Conservation (phyloP, 1,140 invertebrate genomes). For the Dryas iulia region DNA sequence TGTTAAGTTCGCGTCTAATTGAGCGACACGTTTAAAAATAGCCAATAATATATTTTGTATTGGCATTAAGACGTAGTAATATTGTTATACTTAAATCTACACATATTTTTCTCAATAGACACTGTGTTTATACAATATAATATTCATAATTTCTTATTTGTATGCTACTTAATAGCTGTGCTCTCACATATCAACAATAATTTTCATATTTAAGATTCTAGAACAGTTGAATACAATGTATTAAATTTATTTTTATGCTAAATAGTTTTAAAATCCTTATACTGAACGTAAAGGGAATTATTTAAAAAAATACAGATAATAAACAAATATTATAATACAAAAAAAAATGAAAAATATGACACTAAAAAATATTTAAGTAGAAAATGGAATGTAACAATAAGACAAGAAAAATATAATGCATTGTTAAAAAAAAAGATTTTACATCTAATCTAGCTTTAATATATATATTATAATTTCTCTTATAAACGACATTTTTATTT, state of each 20-base stretch:
- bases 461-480: slow-evolving; percentile 17
- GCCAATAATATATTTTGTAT: not conserved
- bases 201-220: not conserved
- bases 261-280: too few species aligned
- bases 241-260: not conserved
- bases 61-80: not conserved
- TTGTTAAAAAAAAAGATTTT: not conserved
- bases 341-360: too few species aligned
- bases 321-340: not conserved
- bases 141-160: not conserved
- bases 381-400: not conserved
- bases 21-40: not conserved
- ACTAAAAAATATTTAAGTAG: not conserved
- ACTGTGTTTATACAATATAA: not conserved
- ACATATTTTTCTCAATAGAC: not conserved
- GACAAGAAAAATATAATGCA: slow-evolving; percentile 3
- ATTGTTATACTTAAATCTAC: not conserved
- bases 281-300: too few species aligned
- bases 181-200: slow-evolving; percentile 9
- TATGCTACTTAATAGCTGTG: slow-evolving; percentile 28
- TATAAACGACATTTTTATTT: slow-evolving; percentile 15
- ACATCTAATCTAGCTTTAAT: not conserved
- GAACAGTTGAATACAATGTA: not conserved
- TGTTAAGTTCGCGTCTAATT: not conserved
- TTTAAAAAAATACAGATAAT: not conserved